Percentiles rank a stretch among this genome's conserved stretches.
These are phyloP conservation scores for Ernsta delagoae DNA, from an alignment of 2,888 invertebrate species.

Conservation along the genomic window DNA sequence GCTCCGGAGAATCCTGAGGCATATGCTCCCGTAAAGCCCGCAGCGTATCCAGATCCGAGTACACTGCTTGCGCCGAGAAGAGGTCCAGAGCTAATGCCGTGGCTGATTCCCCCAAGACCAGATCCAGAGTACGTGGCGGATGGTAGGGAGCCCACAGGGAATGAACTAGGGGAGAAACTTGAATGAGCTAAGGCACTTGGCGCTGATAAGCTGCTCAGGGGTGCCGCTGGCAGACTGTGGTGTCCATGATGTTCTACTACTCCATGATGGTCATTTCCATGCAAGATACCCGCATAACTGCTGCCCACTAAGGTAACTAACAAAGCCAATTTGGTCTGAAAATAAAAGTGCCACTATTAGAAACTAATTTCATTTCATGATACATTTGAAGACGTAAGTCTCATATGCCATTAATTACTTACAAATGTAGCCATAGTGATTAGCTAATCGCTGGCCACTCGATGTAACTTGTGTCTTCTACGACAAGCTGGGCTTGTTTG, in stretches of 20 bases:
- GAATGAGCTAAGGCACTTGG: constrained; percentile 49
- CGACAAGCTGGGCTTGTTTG: constrained; percentile 76
- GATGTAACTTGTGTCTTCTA: constrained; percentile 64
- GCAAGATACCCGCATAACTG: constrained; percentile 65
- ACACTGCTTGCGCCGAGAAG: constrained; percentile 39
- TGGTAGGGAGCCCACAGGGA: constrained; percentile 72
- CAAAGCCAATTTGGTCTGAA: constrained; percentile 73
- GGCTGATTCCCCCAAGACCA: constrained; percentile 43
- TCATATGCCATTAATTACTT: constrained; percentile 52
- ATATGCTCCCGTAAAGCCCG: constrained; percentile 22
- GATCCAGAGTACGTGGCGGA: constrained; percentile 70
- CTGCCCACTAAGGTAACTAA: constrained; percentile 75
- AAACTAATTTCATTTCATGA: neutral
- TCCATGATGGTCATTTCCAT: constrained; percentile 53
- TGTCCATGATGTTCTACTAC: constrained; percentile 40
- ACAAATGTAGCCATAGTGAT: constrained; percentile 79
- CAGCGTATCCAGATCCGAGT: constrained; percentile 24
- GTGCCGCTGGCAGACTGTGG: constrained; percentile 39
- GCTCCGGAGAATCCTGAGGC: constrained; percentile 38
- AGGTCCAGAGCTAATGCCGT: constrained; percentile 41
- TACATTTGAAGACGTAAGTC: no score
- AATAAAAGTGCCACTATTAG: constrained; percentile 44
- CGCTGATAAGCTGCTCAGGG: constrained; percentile 41
- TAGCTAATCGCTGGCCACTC: constrained; percentile 82
- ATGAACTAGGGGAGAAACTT: constrained; percentile 75